Base-by-base conservation (phyloP, 1,140 invertebrate species). In the Drosophila saltans region DNA sequence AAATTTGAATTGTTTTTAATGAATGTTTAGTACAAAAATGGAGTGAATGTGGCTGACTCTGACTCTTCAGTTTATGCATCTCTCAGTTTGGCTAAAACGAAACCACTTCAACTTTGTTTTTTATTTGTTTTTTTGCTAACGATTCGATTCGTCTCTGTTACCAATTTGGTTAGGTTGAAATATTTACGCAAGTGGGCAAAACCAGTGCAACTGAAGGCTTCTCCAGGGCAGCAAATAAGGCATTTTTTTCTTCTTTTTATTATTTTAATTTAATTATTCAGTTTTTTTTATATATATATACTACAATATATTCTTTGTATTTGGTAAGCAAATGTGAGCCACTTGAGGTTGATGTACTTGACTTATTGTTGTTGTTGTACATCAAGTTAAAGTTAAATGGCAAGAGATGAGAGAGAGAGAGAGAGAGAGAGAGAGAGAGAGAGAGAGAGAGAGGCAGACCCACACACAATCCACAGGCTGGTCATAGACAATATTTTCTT, bases 181-280 rank as follows among this genome's bases (percentile, higher is more conserved):
- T 62, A 2, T 45, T 45, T 48, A 26, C 30, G 64, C 72, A 79
- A 72, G 82, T 86, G 82, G 82, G 82, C 77, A 83, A 52, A 86
- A 88, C 72, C 83, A 80, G 76, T 86, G 82, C 83, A 85, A 58
- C 62, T 60, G 63, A 72, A 78, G 80, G 71, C 72, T 80, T 83
- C 33, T 69, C 61, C 65, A 69, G 69, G 65, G 65, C 52, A 65
- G 40, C 81, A 62, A 74, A 84, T 81, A 85, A 64, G 81, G 74
- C 64, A 63, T 82, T 86, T 62, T 66, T 67, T 26, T 70, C 85
- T 78, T 75, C 72, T 68, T 78, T 71, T 71, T 77, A 65, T 36
- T 36, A 65, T 36, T 36, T 77, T 59, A 69, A 43, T 72, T 74
- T 69, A 72, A 75, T 86, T 75, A 84, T 67, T 74, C 56, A 33